Base-by-base conservation (phyloP, 2,888 invertebrate species). In the Stenolophus ochropezus region DNA sequence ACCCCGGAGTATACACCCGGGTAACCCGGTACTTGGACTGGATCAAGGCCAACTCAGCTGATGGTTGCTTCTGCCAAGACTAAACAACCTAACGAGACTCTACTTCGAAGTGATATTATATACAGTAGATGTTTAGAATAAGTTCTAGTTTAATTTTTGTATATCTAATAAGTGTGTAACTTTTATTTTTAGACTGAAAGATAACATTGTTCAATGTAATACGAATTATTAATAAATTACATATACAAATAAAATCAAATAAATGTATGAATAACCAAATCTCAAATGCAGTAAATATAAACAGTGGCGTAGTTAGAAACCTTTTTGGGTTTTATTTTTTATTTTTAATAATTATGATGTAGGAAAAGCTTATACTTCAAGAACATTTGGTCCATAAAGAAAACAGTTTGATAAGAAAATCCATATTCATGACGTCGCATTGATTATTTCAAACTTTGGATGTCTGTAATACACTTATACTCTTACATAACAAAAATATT, bases 1-100 rank as follows among this genome's bases (percentile, higher is more conserved):
- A 95, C 88, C 96, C 96, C 0, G 96, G 96, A 0, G 96, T 96
- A 0, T 96, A 96, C 88, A 96, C 96, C 0, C 91, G 96, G 84
- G 93, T 96, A 47, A 95, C 94, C n/a, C 93, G 94, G 85, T 96
- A 95, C 88, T 88, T 96, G 74, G 92, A 94, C 85, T 97, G 96
- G 96, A 96, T 96, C 84, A 89, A 91, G 83, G 93, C 94, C 83
- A 94, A 96, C 87, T 93, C 96, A 1, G 91, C 91, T 85, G 96
- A 96, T 86, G 95, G 95, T 61, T 96, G 96, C 87, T 96, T 94
- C 88, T 97, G 96, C 87, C 91, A 91, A 84, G 92, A 94, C 85
- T 93, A 90, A 89, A 11, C 69, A 42, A 14, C 65, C 33, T 71
- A n/a, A 76, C 14, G 58, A 56, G 74, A 53, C 25, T 51, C 49